These are phyloP conservation scores for Teleogryllus oceanicus DNA, from an alignment of 2,888 invertebrate genomes.

Conservation along the genomic window DNA sequence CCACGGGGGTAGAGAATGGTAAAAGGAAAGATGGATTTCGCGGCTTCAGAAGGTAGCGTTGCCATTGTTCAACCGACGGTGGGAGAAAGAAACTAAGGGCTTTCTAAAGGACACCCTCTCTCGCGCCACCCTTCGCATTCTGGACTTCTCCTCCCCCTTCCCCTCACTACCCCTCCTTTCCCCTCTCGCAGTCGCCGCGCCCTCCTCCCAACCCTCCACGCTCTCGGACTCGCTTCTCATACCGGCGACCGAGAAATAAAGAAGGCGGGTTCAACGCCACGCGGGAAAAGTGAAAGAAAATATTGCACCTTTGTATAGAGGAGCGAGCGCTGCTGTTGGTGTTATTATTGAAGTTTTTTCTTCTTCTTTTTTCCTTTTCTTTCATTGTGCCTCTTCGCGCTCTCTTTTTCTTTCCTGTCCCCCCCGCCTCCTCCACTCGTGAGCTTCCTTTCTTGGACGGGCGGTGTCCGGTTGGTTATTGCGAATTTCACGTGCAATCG, in stretches of 20 bases:
- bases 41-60: slow-evolving; percentile 18
- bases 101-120: not conserved
- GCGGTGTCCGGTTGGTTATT: not conserved
- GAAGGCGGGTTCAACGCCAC: not conserved
- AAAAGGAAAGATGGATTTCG: slow-evolving; percentile 18
- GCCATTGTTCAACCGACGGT: not conserved
- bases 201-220: not conserved
- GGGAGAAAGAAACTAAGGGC: slow-evolving; percentile 2
- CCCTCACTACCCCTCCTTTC: not conserved
- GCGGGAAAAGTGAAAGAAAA: slow-evolving; percentile 1
- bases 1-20: not conserved
- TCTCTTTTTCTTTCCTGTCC: not conserved
- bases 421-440: not conserved
- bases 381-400: not conserved
- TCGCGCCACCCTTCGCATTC: not conserved
- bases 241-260: not conserved
- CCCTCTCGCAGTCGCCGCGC: not conserved
- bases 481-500: slow-evolving; percentile 6
- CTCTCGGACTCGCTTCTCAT: not conserved
- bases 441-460: not conserved
- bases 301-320: slow-evolving; percentile 18
- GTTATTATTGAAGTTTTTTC: slow-evolving; percentile 12
- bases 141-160: not conserved
- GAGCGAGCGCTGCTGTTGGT: not conserved
- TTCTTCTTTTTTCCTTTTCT: not conserved